Base-by-base conservation (phyloP, 2,888 invertebrate species). In the Archaeoteleia sp. region DNA sequence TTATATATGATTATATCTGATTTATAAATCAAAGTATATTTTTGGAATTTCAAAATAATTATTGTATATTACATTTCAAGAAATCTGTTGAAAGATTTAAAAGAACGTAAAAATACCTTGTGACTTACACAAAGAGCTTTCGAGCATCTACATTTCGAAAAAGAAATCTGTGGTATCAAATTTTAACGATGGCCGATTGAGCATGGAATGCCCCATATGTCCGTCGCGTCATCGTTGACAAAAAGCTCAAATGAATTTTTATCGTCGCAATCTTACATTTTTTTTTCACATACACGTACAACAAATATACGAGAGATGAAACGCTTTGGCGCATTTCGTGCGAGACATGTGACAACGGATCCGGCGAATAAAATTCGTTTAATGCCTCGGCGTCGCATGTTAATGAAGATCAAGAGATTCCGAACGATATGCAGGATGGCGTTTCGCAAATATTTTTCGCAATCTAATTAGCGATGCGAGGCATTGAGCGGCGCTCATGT, bases 321-420 rank as follows among this genome's bases (percentile, higher is more conserved):
- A 34, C 39, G 49, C 68, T 63, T 68, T 69, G 61, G 65, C 57
- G 61, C 57, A 70, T 66, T 66, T 66, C 45, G 53, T 54, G 43
- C 62, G 61, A 57, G 69, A 65, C 69, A 62, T 61, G 66, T 66
- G 65, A 70, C 65, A 55, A 69, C 65, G 69, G 48, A 65, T 57
- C 53, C 53, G 57, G 65, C 34, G 65, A 69, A 69, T 65, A 65
- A 69, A 65, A 69, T 61, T 65, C 69, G 48, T 61, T 69, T 69
- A 69, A 69, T 69, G 63, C 57, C 29, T 42, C 55, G 35, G 42
- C 55, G 61, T 57, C 65, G 69, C 69, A 65, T 69, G 69, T 61
- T 69, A 69, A 69, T 69, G 65, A 69, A 69, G 69, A 69, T 69
- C 69, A 65, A 69, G 65, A 69, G 69, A 69, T 69, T 48, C 65